These are phyloP conservation scores for Eptatretus atami DNA, from an alignment of 2,797 vertebrate genomes.

Conservation along the genomic window DNA sequence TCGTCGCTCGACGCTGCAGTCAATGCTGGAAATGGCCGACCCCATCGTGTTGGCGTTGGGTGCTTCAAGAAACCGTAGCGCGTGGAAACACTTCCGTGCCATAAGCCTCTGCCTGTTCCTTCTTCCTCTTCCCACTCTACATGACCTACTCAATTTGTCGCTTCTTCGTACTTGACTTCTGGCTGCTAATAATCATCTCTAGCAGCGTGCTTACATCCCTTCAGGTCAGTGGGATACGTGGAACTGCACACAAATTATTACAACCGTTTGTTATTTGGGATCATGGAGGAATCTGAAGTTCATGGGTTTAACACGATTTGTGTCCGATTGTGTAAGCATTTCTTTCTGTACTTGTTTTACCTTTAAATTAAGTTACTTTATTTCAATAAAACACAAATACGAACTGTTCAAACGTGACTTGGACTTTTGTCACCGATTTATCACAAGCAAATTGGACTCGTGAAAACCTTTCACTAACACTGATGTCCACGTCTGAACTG, in stretches of 20 bases:
- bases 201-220: conserved; percentile 51
- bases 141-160: conserved; percentile 46
- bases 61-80: conserved; percentile 35
- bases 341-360: too few species aligned
- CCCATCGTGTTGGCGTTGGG: conserved; percentile 37
- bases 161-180: conserved; percentile 59
- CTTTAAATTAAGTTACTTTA: too few species aligned
- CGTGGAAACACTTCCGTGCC: conserved; percentile 39
- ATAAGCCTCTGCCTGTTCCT: conserved; percentile 43
- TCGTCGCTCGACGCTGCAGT: conserved; percentile 48
- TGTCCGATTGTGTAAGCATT: too few species aligned
- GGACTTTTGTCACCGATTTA: too few species aligned
- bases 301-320: too few species aligned
- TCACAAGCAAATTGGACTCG: too few species aligned
- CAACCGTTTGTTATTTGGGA: too few species aligned
- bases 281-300: too few species aligned
- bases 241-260: background rate
- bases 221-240: conserved; percentile 19
- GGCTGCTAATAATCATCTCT: conserved; percentile 48
- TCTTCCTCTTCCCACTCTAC: conserved; percentile 32
- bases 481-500: too few species aligned
- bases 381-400: too few species aligned
- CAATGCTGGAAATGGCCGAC: conserved; percentile 47
- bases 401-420: too few species aligned
- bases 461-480: too few species aligned